A percentile compares a stretch with the other conserved stretches of the same genome.
Evolutionary conservation across 2,113 vertebrate genomes (phyloP).

Genomic region (Grammomys surdaster): DNA sequence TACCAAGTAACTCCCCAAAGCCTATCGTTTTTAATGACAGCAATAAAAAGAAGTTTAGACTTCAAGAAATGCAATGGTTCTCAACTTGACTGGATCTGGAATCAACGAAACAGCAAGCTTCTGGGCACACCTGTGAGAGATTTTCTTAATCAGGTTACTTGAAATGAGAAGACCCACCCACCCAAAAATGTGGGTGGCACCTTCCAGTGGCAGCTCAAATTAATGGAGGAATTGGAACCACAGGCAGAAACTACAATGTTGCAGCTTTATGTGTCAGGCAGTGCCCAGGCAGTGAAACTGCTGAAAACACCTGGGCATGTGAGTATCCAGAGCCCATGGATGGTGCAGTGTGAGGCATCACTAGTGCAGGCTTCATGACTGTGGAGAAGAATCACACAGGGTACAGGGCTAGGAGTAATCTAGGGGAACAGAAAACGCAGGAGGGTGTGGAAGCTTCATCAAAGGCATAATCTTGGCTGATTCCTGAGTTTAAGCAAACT

Average conservation of each 20-base stretch:
- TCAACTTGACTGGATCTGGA: background rate
- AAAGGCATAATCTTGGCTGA: background rate
- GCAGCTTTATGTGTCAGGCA: background rate
- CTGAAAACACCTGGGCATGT: background rate
- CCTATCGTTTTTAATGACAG: background rate
- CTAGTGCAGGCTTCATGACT: background rate
- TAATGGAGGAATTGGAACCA: background rate
- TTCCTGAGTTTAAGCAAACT: background rate
- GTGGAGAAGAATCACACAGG: background rate
- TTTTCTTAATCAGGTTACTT: background rate
- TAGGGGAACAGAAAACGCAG: background rate
- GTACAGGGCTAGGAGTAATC: background rate
- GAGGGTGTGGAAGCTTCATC: background rate
- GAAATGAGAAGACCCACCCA: background rate
- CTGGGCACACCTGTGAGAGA: background rate
- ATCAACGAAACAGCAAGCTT: background rate
- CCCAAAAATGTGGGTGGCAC: background rate
- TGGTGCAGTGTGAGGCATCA: background rate
- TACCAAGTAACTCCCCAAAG: background rate
- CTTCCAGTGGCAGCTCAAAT: background rate
- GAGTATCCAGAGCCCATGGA: background rate
- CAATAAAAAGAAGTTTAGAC: background rate
- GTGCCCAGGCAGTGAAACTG: background rate
- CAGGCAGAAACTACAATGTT: no score
- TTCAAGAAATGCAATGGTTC: background rate